Base-by-base conservation (phyloP, 2,888 invertebrate genomes). In the Pyrrhosoma nymphula region DNA sequence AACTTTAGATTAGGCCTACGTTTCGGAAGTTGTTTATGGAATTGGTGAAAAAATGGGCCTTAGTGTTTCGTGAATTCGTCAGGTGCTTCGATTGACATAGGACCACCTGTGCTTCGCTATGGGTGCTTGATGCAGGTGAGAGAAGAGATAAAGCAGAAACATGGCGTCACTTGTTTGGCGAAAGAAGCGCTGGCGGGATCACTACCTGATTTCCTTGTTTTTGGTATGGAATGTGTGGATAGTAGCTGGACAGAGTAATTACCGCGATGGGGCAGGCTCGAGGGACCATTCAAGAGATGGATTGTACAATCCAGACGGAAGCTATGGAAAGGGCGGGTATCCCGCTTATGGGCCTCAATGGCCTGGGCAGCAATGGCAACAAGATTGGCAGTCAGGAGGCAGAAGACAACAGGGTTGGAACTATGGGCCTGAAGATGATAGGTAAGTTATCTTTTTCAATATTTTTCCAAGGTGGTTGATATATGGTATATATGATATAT, bases 101-200 rank as follows among this genome's bases (percentile, higher is more conserved):
- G 63, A 60, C 39, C 69, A 93, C 93, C 93, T 93, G 93, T 47
- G 39, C 69, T 63, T 60, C 14, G 69, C 47, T 20, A 69, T 93
- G 93, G 63, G 93, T 75, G 69, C 47, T 69, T 63, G 69, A 75
- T 75, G 55, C 93, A 93, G 93, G 93, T 93, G 69, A 93, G 93
- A 47, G 75, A n/a, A 26, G 39, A 93, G 93, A 47, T 75, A 93
- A 82, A 93, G 75, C 93, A 69, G 69, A 93, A 93, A 93, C 60
- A 93, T 93, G 93, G 93, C 93, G 93, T 93, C 93, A 93, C 93
- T 55, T 75, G 69, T 93, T 69, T 93, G 93, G 93, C 63, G 93
- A 47, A 93, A 93, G 93, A 93, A 93, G 69, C 93, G 93, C n/a
- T 93, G 93, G 93, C 93, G 93, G 93, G 93, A 93, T 75, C 26